Percentiles rank a stretch among this genome's conserved stretches.
Conservation (phyloP, 2,797 vertebrate genomes). For the Lithobates sylvaticus region DNA sequence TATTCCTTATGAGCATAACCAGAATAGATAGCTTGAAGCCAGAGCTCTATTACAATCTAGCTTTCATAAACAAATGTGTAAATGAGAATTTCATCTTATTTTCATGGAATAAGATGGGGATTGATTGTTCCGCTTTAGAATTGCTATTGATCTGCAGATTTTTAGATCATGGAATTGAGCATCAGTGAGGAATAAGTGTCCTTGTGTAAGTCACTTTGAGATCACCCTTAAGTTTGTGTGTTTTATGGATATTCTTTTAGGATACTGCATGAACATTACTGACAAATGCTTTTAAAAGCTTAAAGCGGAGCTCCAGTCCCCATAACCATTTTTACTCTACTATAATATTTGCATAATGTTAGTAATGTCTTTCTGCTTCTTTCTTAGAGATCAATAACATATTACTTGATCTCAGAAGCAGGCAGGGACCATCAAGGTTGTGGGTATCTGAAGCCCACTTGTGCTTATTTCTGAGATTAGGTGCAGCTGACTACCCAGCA, state of each 20-base stretch:
- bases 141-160: constrained; percentile 42
- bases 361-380: too few relatives aligned
- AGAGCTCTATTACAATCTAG: constrained; percentile 40
- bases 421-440: too few relatives aligned
- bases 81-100: constrained; percentile 42
- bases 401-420: too few relatives aligned
- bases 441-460: too few relatives aligned
- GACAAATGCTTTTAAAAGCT: background rate
- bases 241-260: background rate
- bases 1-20: constrained; percentile 42
- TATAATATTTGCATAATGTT: too few relatives aligned
- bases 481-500: too few relatives aligned
- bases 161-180: background rate
- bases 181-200: background rate
- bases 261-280: background rate
- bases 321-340: too few relatives aligned
- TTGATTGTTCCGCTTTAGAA: constrained; percentile 35
- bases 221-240: background rate
- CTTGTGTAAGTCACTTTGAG: constrained; percentile 15
- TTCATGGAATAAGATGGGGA: constrained; percentile 34
- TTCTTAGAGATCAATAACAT: too few relatives aligned
- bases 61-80: constrained; percentile 53
- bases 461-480: too few relatives aligned
- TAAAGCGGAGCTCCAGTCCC: background rate
- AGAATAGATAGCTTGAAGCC: constrained; percentile 46